Percentiles rank a stretch among this genome's conserved stretches.
These are phyloP conservation scores for Pterocles orientalis DNA, from an alignment of 2,113 vertebrate species.

Conservation along the genomic window DNA sequence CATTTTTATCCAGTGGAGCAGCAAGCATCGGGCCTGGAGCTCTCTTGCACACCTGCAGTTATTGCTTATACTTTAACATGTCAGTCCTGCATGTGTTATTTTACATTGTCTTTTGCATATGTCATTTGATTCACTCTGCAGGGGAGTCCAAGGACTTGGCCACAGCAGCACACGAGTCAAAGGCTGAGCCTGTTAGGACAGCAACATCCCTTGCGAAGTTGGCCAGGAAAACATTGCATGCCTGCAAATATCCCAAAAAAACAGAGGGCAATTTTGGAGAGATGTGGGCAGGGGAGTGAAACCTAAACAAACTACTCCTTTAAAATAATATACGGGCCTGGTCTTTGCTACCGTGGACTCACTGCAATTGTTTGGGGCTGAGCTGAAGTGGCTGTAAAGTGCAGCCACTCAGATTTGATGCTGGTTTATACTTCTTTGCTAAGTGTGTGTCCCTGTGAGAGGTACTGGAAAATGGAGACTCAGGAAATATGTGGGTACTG, in stretches of 20 bases:
- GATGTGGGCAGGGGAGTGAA: background rate
- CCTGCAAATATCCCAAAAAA: slow-evolving; percentile 2
- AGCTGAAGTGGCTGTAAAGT: slow-evolving; percentile 48
- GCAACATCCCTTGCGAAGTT: background rate
- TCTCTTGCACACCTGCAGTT: slow-evolving; percentile 39
- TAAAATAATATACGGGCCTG: background rate
- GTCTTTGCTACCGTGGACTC: background rate
- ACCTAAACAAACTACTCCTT: slow-evolving; percentile 15
- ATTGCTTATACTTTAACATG: slow-evolving; percentile 1
- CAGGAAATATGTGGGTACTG: background rate
- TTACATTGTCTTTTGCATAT: background rate
- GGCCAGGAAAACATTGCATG: background rate
- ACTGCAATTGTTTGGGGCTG: slow-evolving; percentile 4
- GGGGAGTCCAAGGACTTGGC: background rate
- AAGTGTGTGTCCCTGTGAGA: background rate
- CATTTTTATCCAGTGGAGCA: background rate
- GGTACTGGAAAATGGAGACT: background rate
- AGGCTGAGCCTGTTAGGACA: background rate
- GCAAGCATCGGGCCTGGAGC: background rate
- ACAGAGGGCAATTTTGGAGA: background rate
- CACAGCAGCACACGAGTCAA: background rate
- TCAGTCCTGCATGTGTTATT: background rate
- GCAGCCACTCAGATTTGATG: slow-evolving; percentile 6
- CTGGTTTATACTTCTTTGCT: slow-evolving; percentile 3
- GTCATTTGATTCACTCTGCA: background rate